A percentile compares a stretch with the other conserved stretches of the same genome.
Conservation (phyloP, 1,140 invertebrate species). For the Drosophila arawakana region DNA sequence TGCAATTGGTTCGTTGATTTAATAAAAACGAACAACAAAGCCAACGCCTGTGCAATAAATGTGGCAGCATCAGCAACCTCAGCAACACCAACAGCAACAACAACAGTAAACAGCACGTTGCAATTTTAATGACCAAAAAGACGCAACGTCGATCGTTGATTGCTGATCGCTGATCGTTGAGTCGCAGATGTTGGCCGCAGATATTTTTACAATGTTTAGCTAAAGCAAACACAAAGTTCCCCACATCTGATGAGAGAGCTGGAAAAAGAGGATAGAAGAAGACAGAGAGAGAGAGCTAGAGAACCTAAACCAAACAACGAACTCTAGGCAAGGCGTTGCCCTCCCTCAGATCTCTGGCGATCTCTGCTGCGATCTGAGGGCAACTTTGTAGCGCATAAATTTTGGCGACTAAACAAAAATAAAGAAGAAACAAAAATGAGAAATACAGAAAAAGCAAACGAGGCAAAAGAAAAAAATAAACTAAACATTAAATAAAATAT, state of each 20-base stretch:
- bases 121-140: conserved; percentile 80
- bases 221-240: conserved; percentile 71
- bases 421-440: neutral
- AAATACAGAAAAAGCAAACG: too few species aligned
- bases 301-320: conserved; percentile 54
- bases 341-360: neutral
- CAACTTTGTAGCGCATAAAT: conserved; percentile 73
- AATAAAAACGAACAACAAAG: conserved; percentile 79
- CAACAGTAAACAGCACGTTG: conserved; percentile 81
- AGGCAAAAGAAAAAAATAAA: conserved; percentile 42
- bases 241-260: conserved; percentile 8
- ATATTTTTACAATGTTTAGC: conserved; percentile 82
- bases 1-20: conserved; percentile 82
- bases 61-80: conserved; percentile 61
- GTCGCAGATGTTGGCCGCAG: conserved; percentile 67
- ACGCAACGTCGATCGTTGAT: conserved; percentile 58
- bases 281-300: neutral
- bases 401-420: conserved; percentile 63
- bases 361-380: conserved; percentile 8
- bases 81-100: conserved; percentile 54
- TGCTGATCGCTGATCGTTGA: conserved; percentile 67
- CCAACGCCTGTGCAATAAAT: conserved; percentile 71
- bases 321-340: conserved; percentile 13
- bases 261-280: neutral
- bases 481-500: conserved; percentile 84